These are phyloP conservation scores for Chironomus striatipennis DNA, from an alignment of 1,140 invertebrate genomes.

Conservation along the genomic window DNA sequence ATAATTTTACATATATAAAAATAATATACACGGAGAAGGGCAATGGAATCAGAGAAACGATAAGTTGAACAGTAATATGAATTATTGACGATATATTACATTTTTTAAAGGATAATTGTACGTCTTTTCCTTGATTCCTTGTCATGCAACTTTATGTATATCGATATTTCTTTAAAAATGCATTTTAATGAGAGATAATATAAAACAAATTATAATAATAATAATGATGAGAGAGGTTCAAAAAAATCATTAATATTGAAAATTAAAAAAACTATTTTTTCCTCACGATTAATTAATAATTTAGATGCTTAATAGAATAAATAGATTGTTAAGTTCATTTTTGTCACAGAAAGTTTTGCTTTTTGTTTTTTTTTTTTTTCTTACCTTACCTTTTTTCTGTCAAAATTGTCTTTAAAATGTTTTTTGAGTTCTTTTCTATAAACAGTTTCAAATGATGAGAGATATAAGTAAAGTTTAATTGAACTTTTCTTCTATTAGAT, in stretches of 20 bases:
- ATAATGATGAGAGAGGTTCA: too few species aligned
- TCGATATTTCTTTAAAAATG: background rate
- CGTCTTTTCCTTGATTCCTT: background rate
- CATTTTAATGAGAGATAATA: slow-evolving; percentile 2
- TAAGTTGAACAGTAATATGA: background rate
- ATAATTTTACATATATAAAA: background rate
- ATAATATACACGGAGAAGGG: background rate
- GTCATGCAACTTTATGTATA: background rate
- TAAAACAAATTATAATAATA: too few species aligned
- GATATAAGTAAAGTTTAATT: background rate
- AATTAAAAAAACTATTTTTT: background rate
- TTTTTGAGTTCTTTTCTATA: too few species aligned
- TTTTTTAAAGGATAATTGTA: background rate
- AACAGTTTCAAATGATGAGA: background rate
- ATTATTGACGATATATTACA: background rate
- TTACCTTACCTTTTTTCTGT: too few species aligned
- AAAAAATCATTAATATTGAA: background rate
- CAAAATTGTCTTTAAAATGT: too few species aligned
- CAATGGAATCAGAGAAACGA: slow-evolving; percentile 7
- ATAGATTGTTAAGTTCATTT: background rate
- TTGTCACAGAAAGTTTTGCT: slow-evolving; percentile 7
- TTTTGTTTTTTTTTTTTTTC: background rate
- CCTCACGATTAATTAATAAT: background rate
- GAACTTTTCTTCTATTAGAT: background rate
- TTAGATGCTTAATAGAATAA: too few species aligned